These are phyloP conservation scores for Clostera curtula DNA, from an alignment of 2,888 invertebrate genomes.

Conservation along the genomic window DNA sequence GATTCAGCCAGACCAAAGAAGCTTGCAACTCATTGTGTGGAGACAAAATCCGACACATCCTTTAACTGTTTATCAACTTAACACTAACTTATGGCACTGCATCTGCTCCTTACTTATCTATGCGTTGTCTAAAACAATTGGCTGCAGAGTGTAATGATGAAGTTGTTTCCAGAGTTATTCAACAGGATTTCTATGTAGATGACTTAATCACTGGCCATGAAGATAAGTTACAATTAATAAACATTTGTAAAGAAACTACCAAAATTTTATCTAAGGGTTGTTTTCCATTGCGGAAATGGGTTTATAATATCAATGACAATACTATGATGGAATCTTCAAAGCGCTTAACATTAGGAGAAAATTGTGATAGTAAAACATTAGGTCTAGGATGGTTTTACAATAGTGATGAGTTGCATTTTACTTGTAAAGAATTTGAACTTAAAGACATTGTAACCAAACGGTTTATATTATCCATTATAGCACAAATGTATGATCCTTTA, in stretches of 20 bases:
- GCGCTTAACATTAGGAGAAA: too few species aligned
- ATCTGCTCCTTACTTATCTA: conserved; percentile 5
- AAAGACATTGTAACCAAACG: too few species aligned
- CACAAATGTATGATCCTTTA: too few species aligned
- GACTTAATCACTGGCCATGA: conserved; percentile 5
- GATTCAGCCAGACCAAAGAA: conserved; percentile 2
- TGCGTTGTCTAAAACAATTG: conserved; percentile 1
- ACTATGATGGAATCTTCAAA: too few species aligned
- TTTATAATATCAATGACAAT: too few species aligned
- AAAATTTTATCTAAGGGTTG: too few species aligned
- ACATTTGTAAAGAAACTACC: not conserved
- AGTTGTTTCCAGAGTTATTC: conserved; percentile 1
- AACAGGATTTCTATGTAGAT: conserved; percentile 4
- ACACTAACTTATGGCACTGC: not conserved
- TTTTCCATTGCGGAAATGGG: too few species aligned
- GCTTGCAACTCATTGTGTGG: conserved; percentile 3
- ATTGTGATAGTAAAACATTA: too few species aligned
- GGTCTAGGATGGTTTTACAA: too few species aligned
- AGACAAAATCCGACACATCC: not conserved
- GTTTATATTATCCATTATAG: too few species aligned
- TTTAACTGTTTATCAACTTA: not conserved
- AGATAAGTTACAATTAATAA: not conserved
- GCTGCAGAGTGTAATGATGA: conserved; percentile 1
- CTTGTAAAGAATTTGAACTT: too few species aligned
- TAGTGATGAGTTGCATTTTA: too few species aligned